A percentile compares a stretch with the other conserved stretches of the same genome.
Conservation (phyloP, 2,888 invertebrate species). For the Nemoura dubitans region DNA sequence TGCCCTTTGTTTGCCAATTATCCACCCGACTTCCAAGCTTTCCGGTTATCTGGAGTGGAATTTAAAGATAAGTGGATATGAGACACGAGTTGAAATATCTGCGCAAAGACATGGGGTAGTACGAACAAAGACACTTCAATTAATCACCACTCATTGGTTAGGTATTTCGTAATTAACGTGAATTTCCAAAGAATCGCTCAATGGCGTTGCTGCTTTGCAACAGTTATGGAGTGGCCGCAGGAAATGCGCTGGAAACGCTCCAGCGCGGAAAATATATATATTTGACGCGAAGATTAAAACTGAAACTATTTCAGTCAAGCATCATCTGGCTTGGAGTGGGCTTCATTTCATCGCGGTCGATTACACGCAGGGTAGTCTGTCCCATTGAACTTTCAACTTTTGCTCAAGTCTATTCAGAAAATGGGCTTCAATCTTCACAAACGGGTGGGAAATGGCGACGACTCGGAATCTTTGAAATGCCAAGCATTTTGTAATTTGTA, state of each 20-base stretch:
- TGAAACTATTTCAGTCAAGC: not conserved
- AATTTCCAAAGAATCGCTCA: not conserved
- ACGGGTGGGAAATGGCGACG: not conserved
- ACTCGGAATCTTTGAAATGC: not conserved
- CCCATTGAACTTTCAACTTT: not conserved
- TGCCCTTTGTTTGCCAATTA: slow-evolving; percentile 9
- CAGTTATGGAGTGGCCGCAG: not conserved
- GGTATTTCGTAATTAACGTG: not conserved
- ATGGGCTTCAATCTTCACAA: not conserved
- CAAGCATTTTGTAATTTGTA: not conserved
- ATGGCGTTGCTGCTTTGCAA: not conserved
- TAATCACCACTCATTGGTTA: not conserved
- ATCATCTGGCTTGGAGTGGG: not conserved
- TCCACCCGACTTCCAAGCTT: not conserved
- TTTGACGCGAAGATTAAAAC: not conserved
- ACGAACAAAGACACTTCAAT: not conserved
- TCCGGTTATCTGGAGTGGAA: not conserved
- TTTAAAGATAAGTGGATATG: not conserved
- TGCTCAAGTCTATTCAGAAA: not conserved
- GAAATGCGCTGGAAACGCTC: not conserved
- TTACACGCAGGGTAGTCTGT: not conserved
- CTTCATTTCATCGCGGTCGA: not conserved
- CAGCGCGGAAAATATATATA: not conserved
- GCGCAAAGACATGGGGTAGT: not conserved
- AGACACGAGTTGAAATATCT: not conserved